Base-by-base conservation (phyloP, 1,140 invertebrate genomes). In the Eulimnadia texana region DNA sequence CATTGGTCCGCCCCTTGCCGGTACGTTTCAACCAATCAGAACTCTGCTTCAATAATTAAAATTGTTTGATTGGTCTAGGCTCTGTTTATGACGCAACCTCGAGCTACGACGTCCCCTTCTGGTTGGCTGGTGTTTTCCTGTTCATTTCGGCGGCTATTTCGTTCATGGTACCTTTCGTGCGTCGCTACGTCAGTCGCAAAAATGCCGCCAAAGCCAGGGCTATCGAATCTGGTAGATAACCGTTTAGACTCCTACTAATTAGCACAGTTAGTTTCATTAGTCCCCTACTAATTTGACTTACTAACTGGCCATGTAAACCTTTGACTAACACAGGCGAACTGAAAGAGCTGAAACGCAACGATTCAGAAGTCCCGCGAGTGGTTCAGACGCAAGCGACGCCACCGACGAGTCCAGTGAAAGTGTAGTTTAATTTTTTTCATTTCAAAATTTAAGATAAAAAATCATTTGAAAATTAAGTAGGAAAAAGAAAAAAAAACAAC, bases 41-140 rank as follows among this genome's bases (percentile, higher is more conserved):
- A 3, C n/a, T n/a, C n/a, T n/a, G n/a, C n/a, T n/a, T n/a, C n/a
- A n/a, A n/a, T n/a, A n/a, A n/a, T n/a, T n/a, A n/a, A n/a, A n/a
- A n/a, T n/a, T n/a, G n/a, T n/a, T n/a, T n/a, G n/a, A n/a, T n/a
- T n/a, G 60, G 89, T 50, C 84, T 85, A 68, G 94, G 93, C 59
- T 83, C 83, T 29, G 81, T 98, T 23, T 94, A 86, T 68, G 93
- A 98, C 70, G 78, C 82, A 0, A 95, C 91, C 0, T 72, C 83
- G 61, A 84, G 82, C 64, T 98, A 94, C 69, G 82, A 84, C 67
- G 80, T 90, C 20, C 86, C 93, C 20, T 99, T 98, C 73, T 93
- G 83, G 70, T 85, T 95, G 76, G 93, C 93, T 33, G 92, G 88
- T 29, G 82, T 79, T 0, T 82, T 97, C 72, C 92, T 99, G 72